phyloP scores from a whole-genome alignment of 2,797 vertebrate genomes.

The Enteromius argenteus region DNA sequence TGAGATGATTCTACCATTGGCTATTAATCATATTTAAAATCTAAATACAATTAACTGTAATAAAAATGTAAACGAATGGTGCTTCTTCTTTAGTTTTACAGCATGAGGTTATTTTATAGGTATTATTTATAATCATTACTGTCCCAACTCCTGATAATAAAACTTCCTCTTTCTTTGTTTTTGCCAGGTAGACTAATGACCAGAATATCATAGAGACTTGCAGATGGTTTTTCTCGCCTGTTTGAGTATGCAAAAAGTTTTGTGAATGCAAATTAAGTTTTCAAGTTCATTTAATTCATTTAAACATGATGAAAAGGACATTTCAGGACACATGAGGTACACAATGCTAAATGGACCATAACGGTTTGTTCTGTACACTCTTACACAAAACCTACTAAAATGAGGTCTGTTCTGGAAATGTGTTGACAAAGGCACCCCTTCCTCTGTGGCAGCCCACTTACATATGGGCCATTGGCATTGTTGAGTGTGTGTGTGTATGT shows the following conservation, averaged over 20 bases:
- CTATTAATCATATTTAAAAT: neutral
- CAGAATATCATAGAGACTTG: neutral
- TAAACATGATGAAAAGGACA: neutral
- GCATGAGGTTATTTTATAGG: neutral
- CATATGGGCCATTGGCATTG: constrained; percentile 63
- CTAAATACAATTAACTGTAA: neutral
- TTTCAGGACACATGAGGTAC: neutral
- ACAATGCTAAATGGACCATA: constrained; percentile 35
- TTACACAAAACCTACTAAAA: constrained; percentile 45
- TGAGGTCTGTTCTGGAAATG: constrained; percentile 57
- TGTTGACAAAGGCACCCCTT: constrained; percentile 56
- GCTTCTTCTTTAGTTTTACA: neutral
- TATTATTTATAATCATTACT: neutral
- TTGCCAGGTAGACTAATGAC: neutral
- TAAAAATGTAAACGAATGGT: neutral
- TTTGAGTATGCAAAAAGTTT: neutral
- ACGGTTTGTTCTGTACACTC: constrained; percentile 28
- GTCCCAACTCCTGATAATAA: too few relatives aligned
- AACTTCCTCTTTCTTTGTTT: neutral
- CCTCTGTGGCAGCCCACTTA: constrained; percentile 47
- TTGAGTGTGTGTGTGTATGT: constrained; percentile 64
- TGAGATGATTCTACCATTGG: neutral
- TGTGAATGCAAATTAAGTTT: neutral
- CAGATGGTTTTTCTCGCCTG: neutral
- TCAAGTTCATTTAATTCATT: neutral